Evolutionary conservation across 1,140 invertebrate genomes (phyloP).

Genomic region (Rhysida immarginata): DNA sequence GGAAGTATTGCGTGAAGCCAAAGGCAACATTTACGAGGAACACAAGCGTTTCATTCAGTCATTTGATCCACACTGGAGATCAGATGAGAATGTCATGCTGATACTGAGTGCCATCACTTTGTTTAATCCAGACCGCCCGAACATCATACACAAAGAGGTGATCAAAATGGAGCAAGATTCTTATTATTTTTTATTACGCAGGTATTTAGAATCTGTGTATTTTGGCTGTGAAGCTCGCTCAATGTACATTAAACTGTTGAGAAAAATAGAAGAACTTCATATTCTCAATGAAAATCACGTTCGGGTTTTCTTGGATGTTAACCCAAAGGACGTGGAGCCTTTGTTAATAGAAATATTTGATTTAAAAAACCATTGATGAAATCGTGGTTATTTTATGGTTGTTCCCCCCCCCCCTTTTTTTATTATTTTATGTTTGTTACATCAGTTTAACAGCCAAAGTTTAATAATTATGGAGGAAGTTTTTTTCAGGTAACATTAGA

Average conservation of each 20-base stretch:
- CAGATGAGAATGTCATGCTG: slow-evolving; percentile 74
- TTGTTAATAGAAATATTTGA: slow-evolving; percentile 85
- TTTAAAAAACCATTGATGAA: slow-evolving; percentile 42
- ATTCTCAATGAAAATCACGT: slow-evolving; percentile 72
- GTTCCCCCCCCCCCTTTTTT: no score
- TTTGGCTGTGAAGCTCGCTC: slow-evolving; percentile 67
- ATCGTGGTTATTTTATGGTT: no score
- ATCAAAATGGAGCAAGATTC: slow-evolving; percentile 80
- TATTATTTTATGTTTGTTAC: no score
- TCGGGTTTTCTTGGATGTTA: slow-evolving; percentile 72
- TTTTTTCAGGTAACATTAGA: no score
- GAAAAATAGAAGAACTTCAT: slow-evolving; percentile 72
- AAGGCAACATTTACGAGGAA: slow-evolving; percentile 68
- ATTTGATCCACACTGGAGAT: slow-evolving; percentile 59
- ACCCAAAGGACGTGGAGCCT: slow-evolving; percentile 75
- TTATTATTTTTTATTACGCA: slow-evolving; percentile 69
- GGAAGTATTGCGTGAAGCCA: slow-evolving; percentile 69
- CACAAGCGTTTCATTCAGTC: slow-evolving; percentile 63
- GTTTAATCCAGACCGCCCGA: slow-evolving; percentile 64
- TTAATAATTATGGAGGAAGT: no score
- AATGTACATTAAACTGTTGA: slow-evolving; percentile 68
- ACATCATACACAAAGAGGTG: slow-evolving; percentile 63
- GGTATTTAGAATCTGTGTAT: slow-evolving; percentile 70
- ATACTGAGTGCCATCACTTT: slow-evolving; percentile 77
- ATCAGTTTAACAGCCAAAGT: no score